Base-by-base conservation (phyloP, 2,888 invertebrate genomes). In the Bimastos eiseni region DNA sequence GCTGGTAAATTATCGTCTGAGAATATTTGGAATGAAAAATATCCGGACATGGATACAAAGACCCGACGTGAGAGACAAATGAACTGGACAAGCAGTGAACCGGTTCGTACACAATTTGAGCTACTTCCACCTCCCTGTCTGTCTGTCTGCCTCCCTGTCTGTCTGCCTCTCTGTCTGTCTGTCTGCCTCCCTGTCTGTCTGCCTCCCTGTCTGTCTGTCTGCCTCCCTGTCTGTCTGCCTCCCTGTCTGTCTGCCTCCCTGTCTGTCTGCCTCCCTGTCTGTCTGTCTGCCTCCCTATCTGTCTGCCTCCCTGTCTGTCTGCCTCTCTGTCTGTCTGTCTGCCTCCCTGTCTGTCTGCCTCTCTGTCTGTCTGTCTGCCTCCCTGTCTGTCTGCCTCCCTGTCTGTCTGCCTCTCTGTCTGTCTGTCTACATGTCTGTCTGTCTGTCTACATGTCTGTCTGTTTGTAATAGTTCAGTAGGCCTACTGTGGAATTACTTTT, bases 1-100 rank as follows among this genome's bases (percentile, higher is more conserved):
- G 89, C 70, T 55, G 89, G 89, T 19, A 89, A 89, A 49, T 34
- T 34, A 21, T 6, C 70, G 44, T 89, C 89, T 8, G 89, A 89
- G 36, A 33, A 24, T 30, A n/a, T 30, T 4, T 89, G 89, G 89
- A 49, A 0, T 34, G 89, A 37, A 8, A 5, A 55, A 0, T 86
- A 5, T 34, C 86, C 86, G 8, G 6, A 15, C 8, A 34, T 36
- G 36, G 24, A 36, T 24, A 5, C 19, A 24, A 8, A 19, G 21
- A 8, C 1, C 6, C 34, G 86, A 36, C 19, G 15, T 3, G 17
- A 70, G 36, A 37, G 19, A 34, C 89, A 89, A 49, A 19, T n/a
- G 0, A 38, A 89, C 34, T 89, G 89, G 89, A 34, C 44, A 36
- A 21, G n/a, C 36, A 3, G 0, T 30, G 4, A 89, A 44, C 89